Percentiles rank a stretch among this genome's conserved stretches.
phyloP scores from a whole-genome alignment of 1,140 invertebrate species.

The Lithobius niger region DNA sequence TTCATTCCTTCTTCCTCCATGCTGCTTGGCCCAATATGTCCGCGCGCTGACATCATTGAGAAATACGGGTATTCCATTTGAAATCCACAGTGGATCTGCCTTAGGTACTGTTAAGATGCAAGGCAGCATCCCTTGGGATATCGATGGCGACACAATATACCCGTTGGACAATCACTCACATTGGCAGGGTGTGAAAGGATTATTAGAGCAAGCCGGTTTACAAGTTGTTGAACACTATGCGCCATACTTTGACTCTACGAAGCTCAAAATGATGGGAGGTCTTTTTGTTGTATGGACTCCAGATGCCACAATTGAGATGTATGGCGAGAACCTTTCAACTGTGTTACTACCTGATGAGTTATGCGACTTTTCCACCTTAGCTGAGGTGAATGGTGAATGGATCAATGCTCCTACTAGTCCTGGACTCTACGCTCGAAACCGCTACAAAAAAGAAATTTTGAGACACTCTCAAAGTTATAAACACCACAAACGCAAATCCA shows the following conservation, averaged over 20 bases:
- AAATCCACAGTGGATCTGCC: slow-evolving; percentile 23
- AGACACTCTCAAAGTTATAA: slow-evolving; percentile 17
- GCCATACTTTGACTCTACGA: background rate
- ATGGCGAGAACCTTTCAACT: background rate
- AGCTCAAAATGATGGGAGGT: background rate
- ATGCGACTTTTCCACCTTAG: slow-evolving; percentile 17
- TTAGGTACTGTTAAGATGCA: slow-evolving; percentile 25
- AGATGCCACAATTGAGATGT: background rate
- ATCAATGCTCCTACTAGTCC: slow-evolving; percentile 24
- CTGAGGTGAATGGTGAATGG: slow-evolving; percentile 22
- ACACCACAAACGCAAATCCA: background rate
- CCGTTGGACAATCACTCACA: background rate
- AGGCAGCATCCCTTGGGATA: slow-evolving; percentile 25
- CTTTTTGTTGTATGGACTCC: background rate
- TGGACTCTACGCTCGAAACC: slow-evolving; percentile 25
- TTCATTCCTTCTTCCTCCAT: slow-evolving; percentile 13
- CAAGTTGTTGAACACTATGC: background rate
- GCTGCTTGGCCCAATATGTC: slow-evolving; percentile 18
- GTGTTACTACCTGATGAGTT: slow-evolving; percentile 12
- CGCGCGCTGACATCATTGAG: slow-evolving; percentile 5
- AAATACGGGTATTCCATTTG: slow-evolving; percentile 17
- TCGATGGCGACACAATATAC: slow-evolving; percentile 22
- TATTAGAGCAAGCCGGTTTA: slow-evolving; percentile 17
- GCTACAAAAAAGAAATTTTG: slow-evolving; percentile 22
- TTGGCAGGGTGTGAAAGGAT: background rate